These are phyloP conservation scores for Sinocyclocheilus rhinocerous DNA, from an alignment of 2,113 vertebrate species.

Conservation along the genomic window DNA sequence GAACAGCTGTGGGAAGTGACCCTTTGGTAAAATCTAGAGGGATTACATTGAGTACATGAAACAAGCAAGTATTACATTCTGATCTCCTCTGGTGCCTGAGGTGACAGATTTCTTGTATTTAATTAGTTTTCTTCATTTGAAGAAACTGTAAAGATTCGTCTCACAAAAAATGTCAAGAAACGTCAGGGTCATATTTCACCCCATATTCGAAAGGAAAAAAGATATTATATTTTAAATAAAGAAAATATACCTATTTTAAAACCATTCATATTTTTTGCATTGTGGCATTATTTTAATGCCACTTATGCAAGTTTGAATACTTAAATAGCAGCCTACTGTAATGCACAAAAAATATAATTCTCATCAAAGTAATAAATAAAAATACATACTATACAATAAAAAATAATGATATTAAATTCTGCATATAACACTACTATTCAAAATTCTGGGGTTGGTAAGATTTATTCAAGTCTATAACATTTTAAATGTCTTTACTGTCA, in stretches of 20 bases:
- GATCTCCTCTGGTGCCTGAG: not conserved
- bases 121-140: not conserved
- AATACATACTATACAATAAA: not conserved
- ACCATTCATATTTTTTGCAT: too few relatives aligned
- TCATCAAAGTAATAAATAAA: not conserved
- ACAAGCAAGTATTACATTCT: not conserved
- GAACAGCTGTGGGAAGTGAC: slow-evolving; percentile 7
- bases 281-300: too few relatives aligned
- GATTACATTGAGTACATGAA: not conserved
- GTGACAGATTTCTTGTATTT: not conserved
- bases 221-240: not conserved
- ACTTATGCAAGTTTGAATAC: not conserved
- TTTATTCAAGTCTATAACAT: too few relatives aligned
- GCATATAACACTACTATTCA: not conserved
- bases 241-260: not conserved
- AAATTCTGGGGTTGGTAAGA: too few relatives aligned
- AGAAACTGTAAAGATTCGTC: not conserved
- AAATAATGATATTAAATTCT: not conserved
- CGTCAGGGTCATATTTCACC: not conserved
- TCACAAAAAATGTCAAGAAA: not conserved
- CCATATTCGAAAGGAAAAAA: not conserved
- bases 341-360: not conserved
- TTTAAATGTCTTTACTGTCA: too few relatives aligned
- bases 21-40: slow-evolving; percentile 16
- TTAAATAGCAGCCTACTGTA: not conserved